Evolutionary conservation across 2,113 vertebrate species (phyloP).

Genomic region (Quiscalus mexicanus): DNA sequence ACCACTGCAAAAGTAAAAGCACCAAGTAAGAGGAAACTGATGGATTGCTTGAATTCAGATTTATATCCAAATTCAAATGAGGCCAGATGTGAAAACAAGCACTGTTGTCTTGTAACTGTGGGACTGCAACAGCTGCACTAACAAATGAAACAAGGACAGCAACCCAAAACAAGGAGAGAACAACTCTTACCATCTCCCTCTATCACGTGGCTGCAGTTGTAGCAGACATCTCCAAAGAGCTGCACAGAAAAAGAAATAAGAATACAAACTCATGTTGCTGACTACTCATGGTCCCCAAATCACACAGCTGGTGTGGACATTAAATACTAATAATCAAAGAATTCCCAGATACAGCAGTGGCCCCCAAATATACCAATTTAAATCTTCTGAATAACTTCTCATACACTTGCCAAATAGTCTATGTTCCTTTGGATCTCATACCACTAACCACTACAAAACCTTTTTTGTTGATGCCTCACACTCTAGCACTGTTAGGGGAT

Average conservation of each 20-base stretch:
- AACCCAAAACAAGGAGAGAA: not conserved
- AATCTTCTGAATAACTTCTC: slow-evolving; percentile 35
- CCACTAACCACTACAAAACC: not conserved
- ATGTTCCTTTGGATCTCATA: not conserved
- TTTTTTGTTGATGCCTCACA: slow-evolving; percentile 33
- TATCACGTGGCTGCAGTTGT: slow-evolving; percentile 94
- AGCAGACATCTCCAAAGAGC: slow-evolving; percentile 96
- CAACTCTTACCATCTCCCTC: slow-evolving; percentile 90
- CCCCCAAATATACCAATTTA: not conserved
- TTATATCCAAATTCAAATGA: slow-evolving; percentile 20
- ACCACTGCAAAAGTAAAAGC: slow-evolving; percentile 80
- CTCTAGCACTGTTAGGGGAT: not conserved
- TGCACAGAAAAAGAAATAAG: slow-evolving; percentile 57
- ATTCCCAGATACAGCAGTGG: not conserved
- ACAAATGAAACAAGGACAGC: not conserved
- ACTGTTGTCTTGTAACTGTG: slow-evolving; percentile 32
- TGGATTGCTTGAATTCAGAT: not conserved
- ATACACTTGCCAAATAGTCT: slow-evolving; percentile 10
- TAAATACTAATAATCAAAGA: slow-evolving; percentile 25
- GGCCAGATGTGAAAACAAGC: slow-evolving; percentile 47
- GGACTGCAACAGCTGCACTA: slow-evolving; percentile 54
- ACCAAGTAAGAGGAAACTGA: slow-evolving; percentile 20
- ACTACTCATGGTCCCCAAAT: not conserved
- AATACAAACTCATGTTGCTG: slow-evolving; percentile 1
- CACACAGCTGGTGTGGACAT: slow-evolving; percentile 34